phyloP scores from a whole-genome alignment of 2,113 vertebrate genomes.

The Plecotus auritus region DNA sequence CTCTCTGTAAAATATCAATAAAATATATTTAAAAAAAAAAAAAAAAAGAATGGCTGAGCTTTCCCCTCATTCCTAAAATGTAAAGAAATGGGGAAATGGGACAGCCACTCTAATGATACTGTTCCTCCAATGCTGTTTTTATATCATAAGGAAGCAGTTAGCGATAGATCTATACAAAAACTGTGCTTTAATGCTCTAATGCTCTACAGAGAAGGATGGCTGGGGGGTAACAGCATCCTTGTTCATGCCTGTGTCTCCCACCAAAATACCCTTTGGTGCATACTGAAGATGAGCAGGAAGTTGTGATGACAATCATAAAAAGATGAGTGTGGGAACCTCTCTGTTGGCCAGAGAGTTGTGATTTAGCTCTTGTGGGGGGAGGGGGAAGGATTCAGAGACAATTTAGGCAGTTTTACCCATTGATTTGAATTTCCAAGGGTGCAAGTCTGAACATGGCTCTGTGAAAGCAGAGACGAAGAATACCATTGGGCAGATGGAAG shows the following conservation, averaged over 20 bases:
- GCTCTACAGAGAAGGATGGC: background rate
- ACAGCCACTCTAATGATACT: background rate
- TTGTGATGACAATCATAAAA: background rate
- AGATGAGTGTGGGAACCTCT: background rate
- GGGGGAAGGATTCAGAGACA: background rate
- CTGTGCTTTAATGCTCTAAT: background rate
- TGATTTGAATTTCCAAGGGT: background rate
- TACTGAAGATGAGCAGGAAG: background rate
- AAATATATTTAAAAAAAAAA: no score
- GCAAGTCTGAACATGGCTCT: background rate
- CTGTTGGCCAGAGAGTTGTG: background rate
- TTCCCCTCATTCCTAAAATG: background rate
- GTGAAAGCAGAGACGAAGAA: background rate
- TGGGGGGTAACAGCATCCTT: background rate
- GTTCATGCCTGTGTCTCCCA: background rate
- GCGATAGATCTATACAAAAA: background rate
- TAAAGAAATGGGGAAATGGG: background rate
- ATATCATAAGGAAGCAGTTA: background rate
- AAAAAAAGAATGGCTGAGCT: background rate
- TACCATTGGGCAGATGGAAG: background rate
- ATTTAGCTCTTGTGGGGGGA: background rate
- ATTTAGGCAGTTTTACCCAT: background rate
- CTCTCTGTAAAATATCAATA: no score
- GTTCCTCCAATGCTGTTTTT: background rate
- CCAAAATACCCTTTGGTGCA: background rate